Percentiles rank a stretch among this genome's conserved stretches.
Evolutionary conservation across 2,113 vertebrate genomes (phyloP).

Genomic region (Ammodytes marinus): DNA sequence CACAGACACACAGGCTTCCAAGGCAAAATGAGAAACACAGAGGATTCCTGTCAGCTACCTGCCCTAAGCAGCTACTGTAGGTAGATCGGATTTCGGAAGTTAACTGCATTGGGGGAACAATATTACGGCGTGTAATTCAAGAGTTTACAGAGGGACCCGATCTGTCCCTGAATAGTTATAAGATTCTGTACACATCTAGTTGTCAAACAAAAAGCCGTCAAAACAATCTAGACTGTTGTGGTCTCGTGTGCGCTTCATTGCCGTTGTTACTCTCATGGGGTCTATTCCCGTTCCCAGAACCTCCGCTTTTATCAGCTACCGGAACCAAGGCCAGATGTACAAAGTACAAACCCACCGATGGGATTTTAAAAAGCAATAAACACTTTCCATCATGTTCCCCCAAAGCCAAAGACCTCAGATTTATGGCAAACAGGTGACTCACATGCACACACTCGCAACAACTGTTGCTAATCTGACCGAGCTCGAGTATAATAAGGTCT

Average conservation of each 20-base stretch:
- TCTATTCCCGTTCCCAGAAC: constrained; percentile 28
- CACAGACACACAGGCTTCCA: constrained; percentile 50
- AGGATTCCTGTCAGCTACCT: constrained; percentile 39
- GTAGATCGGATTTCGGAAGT: constrained; percentile 15
- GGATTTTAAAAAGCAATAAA: constrained; percentile 51
- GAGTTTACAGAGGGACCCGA: neutral
- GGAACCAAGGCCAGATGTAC: constrained; percentile 57
- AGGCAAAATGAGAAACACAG: constrained; percentile 47
- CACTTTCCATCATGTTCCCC: constrained; percentile 59
- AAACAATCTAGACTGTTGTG: constrained; percentile 3
- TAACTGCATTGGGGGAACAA: neutral
- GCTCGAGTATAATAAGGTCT: constrained; percentile 75
- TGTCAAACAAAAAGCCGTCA: constrained; percentile 14
- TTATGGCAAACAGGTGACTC: constrained; percentile 80
- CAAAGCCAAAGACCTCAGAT: constrained; percentile 51
- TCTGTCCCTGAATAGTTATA: neutral
- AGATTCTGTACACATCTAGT: neutral
- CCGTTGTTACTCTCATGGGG: constrained; percentile 43
- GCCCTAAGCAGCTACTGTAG: constrained; percentile 14
- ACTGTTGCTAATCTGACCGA: constrained; percentile 65
- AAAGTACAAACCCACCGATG: constrained; percentile 22
- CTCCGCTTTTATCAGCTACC: constrained; percentile 20
- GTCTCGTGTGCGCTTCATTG: constrained; percentile 6
- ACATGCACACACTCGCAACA: constrained; percentile 35
- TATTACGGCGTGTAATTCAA: neutral